A percentile compares a stretch with the other conserved stretches of the same genome.
phyloP scores from a whole-genome alignment of 2,797 vertebrate species.

The Vireo griseus region DNA sequence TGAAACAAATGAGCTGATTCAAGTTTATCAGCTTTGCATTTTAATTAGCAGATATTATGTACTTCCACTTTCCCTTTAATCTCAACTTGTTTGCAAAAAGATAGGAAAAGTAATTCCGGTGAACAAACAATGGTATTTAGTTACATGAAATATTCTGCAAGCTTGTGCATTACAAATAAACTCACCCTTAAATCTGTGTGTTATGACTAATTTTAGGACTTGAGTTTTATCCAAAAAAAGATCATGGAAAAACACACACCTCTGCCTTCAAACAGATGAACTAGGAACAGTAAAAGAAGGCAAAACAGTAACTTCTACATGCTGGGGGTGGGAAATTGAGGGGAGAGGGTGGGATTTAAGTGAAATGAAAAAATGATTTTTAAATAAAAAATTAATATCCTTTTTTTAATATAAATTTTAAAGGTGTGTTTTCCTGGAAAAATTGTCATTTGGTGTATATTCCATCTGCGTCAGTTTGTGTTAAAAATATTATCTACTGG shows the following conservation, averaged over 20 bases:
- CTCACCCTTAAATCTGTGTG: background rate
- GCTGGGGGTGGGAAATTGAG: rapidly evolving
- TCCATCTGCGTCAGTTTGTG: background rate
- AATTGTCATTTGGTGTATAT: background rate
- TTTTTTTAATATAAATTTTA: background rate
- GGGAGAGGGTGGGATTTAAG: background rate
- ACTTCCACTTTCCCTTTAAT: background rate
- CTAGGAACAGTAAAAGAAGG: background rate
- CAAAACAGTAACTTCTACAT: background rate
- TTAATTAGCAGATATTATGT: background rate
- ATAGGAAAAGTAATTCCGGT: background rate
- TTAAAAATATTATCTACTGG: background rate
- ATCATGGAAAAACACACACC: slow-evolving; percentile 2
- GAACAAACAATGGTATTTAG: background rate
- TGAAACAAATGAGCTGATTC: background rate
- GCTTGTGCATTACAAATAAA: slow-evolving; percentile 26
- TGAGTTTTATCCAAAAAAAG: slow-evolving; percentile 17
- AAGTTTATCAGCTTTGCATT: background rate
- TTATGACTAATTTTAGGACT: slow-evolving; percentile 29
- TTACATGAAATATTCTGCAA: slow-evolving; percentile 35
- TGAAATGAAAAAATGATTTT: background rate
- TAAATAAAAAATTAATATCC: background rate
- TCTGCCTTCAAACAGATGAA: slow-evolving; percentile 5
- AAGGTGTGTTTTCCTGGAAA: background rate
- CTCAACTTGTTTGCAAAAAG: background rate